Percentiles rank a stretch among this genome's conserved stretches.
These are phyloP conservation scores for Drosophila athabasca DNA, from an alignment of 1,140 invertebrate species.

Conservation along the genomic window DNA sequence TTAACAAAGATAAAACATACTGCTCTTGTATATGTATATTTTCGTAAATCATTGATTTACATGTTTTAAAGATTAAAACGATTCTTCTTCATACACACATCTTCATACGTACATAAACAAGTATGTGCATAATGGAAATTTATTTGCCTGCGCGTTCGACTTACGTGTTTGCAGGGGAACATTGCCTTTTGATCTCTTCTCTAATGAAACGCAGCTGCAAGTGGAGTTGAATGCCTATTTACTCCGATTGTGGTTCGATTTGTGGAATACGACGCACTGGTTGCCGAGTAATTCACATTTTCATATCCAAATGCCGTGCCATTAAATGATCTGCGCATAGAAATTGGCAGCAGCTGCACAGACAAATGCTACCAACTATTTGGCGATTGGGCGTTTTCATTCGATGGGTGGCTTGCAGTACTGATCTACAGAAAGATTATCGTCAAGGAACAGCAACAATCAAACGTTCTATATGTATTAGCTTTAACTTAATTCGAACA, in stretches of 20 bases:
- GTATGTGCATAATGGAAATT: background rate
- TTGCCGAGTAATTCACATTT: conserved; percentile 19
- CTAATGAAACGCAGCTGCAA: background rate
- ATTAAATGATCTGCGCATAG: conserved; percentile 43
- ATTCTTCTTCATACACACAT: background rate
- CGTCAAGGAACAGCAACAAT: no score
- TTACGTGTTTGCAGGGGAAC: conserved; percentile 54
- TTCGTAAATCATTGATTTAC: conserved; percentile 12
- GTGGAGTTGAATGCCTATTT: no score
- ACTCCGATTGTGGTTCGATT: background rate
- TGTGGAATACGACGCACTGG: conserved; percentile 4
- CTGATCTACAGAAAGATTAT: no score
- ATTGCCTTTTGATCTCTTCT: conserved; percentile 28
- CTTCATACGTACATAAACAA: background rate
- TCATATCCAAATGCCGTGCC: conserved; percentile 5
- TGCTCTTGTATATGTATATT: background rate
- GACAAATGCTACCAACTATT: background rate
- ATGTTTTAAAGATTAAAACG: conserved; percentile 22
- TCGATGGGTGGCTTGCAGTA: no score
- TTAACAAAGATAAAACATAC: no score
- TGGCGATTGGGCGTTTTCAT: background rate
- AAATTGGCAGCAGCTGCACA: background rate
- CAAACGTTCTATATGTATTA: no score
- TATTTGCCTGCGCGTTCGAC: conserved; percentile 57
- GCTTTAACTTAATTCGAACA: no score